phyloP scores from a whole-genome alignment of 2,888 invertebrate genomes.

The Patella caerulea region DNA sequence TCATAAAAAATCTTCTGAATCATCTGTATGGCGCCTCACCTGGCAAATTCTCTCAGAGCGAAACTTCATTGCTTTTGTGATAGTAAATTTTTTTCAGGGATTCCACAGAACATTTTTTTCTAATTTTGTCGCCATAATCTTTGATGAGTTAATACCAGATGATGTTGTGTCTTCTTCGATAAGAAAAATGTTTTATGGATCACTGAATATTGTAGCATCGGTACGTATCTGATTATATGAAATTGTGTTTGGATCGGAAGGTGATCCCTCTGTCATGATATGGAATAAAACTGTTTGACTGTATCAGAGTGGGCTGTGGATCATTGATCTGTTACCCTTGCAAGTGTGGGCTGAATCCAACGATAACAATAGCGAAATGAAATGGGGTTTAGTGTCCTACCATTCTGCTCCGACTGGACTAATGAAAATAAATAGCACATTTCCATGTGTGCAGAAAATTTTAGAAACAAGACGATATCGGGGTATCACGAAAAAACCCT shows the following conservation, averaged over 20 bases:
- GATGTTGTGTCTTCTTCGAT: constrained; percentile 43
- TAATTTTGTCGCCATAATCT: constrained; percentile 60
- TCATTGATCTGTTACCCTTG: too few relatives aligned
- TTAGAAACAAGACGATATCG: too few relatives aligned
- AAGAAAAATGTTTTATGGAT: constrained; percentile 60
- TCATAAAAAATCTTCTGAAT: constrained; percentile 29
- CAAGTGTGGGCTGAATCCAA: too few relatives aligned
- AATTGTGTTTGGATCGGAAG: background rate
- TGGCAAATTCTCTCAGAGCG: constrained; percentile 56
- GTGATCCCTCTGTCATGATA: too few relatives aligned
- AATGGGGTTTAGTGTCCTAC: too few relatives aligned
- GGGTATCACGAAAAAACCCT: too few relatives aligned
- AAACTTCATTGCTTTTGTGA: constrained; percentile 63
- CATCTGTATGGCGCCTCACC: constrained; percentile 46
- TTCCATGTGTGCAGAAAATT: too few relatives aligned
- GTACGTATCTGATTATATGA: constrained; percentile 40
- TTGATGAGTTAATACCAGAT: constrained; percentile 56
- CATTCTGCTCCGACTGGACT: too few relatives aligned
- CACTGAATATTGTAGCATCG: constrained; percentile 43
- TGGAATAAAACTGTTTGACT: too few relatives aligned
- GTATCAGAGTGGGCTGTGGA: too few relatives aligned
- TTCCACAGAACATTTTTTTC: constrained; percentile 54
- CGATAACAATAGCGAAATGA: too few relatives aligned
- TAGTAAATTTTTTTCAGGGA: constrained; percentile 62
- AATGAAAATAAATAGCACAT: too few relatives aligned